Conservation (phyloP, 2,797 vertebrate genomes). For the Balearica regulorum region DNA sequence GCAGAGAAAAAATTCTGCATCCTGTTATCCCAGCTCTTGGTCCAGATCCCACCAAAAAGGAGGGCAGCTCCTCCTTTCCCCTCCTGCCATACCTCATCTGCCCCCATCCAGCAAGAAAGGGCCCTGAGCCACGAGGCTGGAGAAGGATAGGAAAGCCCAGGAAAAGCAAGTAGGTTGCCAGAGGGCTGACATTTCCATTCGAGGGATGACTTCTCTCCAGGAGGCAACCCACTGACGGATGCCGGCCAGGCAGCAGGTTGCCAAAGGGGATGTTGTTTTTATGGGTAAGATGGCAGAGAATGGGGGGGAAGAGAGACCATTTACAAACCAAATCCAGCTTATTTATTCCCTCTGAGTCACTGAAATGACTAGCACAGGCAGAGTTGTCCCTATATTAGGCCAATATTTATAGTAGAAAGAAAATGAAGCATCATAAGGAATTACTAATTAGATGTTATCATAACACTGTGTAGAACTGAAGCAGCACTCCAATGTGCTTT, state of each 20-base stretch:
- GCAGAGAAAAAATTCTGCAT: not conserved
- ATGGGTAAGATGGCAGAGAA: not conserved
- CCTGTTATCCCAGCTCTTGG: not conserved
- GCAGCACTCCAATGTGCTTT: constrained; percentile 6
- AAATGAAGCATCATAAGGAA: constrained; percentile 27
- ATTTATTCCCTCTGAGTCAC: not conserved
- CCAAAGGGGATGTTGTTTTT: not conserved
- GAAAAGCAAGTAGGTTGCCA: not conserved
- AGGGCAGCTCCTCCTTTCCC: not conserved
- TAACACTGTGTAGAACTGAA: not conserved
- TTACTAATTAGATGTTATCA: constrained; percentile 38
- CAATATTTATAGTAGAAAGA: constrained; percentile 45
- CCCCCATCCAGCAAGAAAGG: not conserved
- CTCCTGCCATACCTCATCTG: not conserved
- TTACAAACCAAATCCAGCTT: not conserved
- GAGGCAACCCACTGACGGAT: fast-evolving
- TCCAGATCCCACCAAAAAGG: not conserved
- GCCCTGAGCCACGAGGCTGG: fast-evolving
- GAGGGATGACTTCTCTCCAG: not conserved
- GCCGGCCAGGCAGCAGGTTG: not conserved
- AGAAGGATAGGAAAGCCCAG: not conserved
- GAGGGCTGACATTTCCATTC: not conserved
- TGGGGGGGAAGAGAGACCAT: not conserved
- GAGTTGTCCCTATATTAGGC: not conserved
- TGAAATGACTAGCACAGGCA: not conserved